These are phyloP conservation scores for Albula glossodonta DNA, from an alignment of 2,113 vertebrate genomes.

Conservation along the genomic window DNA sequence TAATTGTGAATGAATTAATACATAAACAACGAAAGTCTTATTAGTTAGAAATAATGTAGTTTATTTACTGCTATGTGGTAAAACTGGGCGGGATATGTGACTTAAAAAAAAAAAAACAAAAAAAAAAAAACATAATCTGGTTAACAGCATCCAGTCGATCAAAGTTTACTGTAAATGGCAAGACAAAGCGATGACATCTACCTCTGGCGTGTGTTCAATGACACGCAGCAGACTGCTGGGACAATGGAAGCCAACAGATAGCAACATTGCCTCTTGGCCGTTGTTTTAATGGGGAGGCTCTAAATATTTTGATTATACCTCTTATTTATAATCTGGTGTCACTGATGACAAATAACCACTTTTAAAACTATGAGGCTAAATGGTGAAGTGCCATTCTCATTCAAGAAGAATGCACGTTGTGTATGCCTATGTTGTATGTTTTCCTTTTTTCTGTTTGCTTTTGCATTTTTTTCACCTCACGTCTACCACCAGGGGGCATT, in stretches of 20 bases:
- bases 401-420: neutral
- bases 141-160: neutral
- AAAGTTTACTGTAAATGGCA: neutral
- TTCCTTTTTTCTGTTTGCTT: neutral
- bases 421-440: neutral
- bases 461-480: neutral
- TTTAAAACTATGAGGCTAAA: neutral
- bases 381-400: neutral
- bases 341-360: conserved; percentile 63
- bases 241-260: neutral
- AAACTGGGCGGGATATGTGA: neutral
- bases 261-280: neutral
- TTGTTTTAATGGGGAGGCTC: conserved; percentile 32
- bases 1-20: too few species aligned
- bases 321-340: conserved; percentile 59
- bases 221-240: neutral
- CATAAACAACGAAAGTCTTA: too few species aligned
- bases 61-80: neutral
- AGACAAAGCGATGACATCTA: neutral
- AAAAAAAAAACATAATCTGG: neutral
- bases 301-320: conserved; percentile 57
- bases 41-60: too few species aligned
- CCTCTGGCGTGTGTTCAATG: neutral
- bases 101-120: neutral
- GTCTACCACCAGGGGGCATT: conserved; percentile 27